A percentile compares a stretch with the other conserved stretches of the same genome.
phyloP scores from a whole-genome alignment of 2,113 vertebrate species.

The Nyctibius bracteatus region DNA sequence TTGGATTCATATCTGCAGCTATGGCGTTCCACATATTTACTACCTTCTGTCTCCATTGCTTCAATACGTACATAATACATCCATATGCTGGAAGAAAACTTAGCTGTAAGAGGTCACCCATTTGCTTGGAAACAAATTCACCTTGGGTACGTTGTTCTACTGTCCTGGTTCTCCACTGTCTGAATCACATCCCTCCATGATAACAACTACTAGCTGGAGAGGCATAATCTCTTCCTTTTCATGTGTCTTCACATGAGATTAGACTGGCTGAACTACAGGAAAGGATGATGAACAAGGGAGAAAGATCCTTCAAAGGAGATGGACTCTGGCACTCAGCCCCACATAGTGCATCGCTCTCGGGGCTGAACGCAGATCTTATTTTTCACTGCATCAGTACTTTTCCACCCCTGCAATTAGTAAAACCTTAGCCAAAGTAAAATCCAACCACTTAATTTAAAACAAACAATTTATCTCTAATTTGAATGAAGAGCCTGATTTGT shows the following conservation, averaged over 20 bases:
- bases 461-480: neutral
- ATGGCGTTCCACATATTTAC: neutral
- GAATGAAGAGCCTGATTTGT: neutral
- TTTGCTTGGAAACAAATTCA: neutral
- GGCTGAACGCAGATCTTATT: neutral
- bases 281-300: neutral
- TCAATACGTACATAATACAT: neutral
- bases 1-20: neutral
- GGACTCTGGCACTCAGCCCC: neutral
- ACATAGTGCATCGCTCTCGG: neutral
- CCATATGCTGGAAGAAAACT: neutral
- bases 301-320: neutral
- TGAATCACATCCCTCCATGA: neutral
- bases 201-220: neutral
- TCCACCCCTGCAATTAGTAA: neutral
- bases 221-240: rapidly evolving
- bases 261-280: neutral
- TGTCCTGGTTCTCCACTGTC: neutral
- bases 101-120: neutral
- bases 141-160: rapidly evolving
- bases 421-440: neutral
- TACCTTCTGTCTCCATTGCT: neutral
- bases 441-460: neutral
- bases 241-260: neutral
- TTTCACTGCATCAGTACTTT: neutral